Conservation (phyloP, 1,140 invertebrate genomes). For the Tachypleus tridentatus region DNA sequence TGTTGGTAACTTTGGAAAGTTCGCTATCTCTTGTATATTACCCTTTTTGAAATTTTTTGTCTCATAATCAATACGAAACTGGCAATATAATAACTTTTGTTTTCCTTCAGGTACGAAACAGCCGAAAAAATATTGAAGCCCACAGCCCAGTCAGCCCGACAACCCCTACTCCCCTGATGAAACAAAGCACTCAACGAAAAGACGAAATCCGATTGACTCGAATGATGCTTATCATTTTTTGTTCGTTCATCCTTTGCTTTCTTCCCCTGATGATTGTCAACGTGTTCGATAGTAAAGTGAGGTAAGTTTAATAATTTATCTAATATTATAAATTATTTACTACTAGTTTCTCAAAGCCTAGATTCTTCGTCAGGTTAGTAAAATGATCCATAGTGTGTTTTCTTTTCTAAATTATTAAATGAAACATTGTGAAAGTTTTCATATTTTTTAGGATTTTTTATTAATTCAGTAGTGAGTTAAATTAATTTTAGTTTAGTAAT, state of each 20-base stretch:
- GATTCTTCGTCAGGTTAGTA: not conserved
- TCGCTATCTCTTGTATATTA: too few species aligned
- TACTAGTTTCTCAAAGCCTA: not conserved
- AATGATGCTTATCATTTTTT: constrained; percentile 72
- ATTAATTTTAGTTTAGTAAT: too few species aligned
- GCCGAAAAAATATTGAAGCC: constrained; percentile 15
- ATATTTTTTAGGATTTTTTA: not conserved
- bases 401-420: not conserved
- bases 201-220: constrained; percentile 49
- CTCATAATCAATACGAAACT: too few species aligned
- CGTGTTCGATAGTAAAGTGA: constrained; percentile 36
- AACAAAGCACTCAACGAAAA: constrained; percentile 14
- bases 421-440: not conserved
- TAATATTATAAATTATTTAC: not conserved
- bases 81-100: too few species aligned
- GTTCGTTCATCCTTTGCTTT: constrained; percentile 69
- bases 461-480: too few species aligned
- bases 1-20: too few species aligned
- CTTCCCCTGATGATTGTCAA: constrained; percentile 74
- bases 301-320: not conserved
- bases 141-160: constrained; percentile 13
- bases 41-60: too few species aligned
- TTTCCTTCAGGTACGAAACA: constrained; percentile 14
- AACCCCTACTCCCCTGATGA: constrained; percentile 6
- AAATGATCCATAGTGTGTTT: not conserved